A percentile compares a stretch with the other conserved stretches of the same genome.
phyloP scores from a whole-genome alignment of 2,113 vertebrate genomes.

The Paratilapia polleni region DNA sequence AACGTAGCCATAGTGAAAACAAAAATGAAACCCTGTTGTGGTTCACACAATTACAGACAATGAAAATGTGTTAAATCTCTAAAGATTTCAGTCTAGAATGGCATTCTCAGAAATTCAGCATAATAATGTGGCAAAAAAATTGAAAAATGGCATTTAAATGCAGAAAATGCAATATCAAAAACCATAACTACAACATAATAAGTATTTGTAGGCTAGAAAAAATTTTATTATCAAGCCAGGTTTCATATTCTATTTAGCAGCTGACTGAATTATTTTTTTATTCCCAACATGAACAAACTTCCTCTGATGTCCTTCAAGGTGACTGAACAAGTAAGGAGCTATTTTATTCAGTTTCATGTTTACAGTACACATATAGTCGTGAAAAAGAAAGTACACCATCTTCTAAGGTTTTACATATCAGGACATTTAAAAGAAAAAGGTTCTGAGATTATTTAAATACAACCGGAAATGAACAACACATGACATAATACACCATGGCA shows the following conservation, averaged over 20 bases:
- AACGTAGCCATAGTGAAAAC: accelerated
- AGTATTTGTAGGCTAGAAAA: accelerated
- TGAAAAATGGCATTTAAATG: accelerated
- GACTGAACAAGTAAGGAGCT: slow-evolving; percentile 52
- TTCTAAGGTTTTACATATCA: neutral
- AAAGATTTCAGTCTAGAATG: no score
- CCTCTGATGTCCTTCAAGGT: slow-evolving; percentile 34
- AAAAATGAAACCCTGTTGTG: neutral
- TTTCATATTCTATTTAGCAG: neutral
- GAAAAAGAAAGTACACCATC: neutral
- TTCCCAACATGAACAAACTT: neutral
- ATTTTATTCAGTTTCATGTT: neutral
- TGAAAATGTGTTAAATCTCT: neutral
- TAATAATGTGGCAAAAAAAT: neutral
- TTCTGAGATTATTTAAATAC: neutral
- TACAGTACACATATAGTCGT: neutral
- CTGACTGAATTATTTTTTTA: neutral
- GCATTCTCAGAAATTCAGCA: accelerated
- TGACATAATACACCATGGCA: neutral
- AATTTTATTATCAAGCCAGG: neutral
- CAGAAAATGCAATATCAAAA: neutral
- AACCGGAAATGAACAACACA: neutral
- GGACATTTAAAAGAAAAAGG: neutral
- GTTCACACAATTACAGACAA: neutral
- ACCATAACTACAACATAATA: accelerated